Evolutionary conservation across 2,888 invertebrate species (phyloP).

Genomic region (Criorhina ranunculi): DNA sequence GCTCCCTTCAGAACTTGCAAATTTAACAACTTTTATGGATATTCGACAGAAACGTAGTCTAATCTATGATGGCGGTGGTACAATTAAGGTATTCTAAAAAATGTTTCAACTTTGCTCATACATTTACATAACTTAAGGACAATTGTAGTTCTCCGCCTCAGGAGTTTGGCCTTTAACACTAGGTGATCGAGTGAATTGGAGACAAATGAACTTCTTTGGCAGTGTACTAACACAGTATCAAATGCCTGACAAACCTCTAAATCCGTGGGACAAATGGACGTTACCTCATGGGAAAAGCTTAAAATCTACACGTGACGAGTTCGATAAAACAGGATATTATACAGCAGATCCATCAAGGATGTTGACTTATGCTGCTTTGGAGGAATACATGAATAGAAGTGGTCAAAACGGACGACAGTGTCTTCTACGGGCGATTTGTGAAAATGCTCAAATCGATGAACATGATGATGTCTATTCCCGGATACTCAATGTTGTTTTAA

Average conservation of each 20-base stretch:
- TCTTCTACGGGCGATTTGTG: conserved; percentile 82
- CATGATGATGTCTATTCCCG: conserved; percentile 80
- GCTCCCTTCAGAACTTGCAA: background rate
- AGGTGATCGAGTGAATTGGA: conserved; percentile 80
- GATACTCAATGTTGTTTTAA: conserved; percentile 81
- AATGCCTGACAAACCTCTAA: conserved; percentile 80
- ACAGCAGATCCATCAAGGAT: conserved; percentile 80
- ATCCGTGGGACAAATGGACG: conserved; percentile 83
- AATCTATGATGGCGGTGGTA: conserved; percentile 78
- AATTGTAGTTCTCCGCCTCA: conserved; percentile 78
- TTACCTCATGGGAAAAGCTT: conserved; percentile 11
- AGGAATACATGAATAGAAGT: conserved; percentile 80
- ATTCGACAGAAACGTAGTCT: conserved; percentile 78
- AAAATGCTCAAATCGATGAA: conserved; percentile 81
- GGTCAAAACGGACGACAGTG: conserved; percentile 79
- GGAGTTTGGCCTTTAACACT: conserved; percentile 79
- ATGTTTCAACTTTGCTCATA: background rate
- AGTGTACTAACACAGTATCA: conserved; percentile 80
- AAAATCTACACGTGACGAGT: conserved; percentile 34
- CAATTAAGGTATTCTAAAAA: conserved; percentile 76
- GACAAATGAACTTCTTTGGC: conserved; percentile 79
- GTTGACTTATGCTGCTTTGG: conserved; percentile 80
- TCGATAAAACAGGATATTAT: conserved; percentile 76
- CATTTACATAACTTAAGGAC: background rate
- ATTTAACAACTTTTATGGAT: conserved; percentile 49